A percentile compares a stretch with the other conserved stretches of the same genome.
Evolutionary conservation across 2,797 vertebrate species (phyloP).

Genomic region (Scolopax bukidnonensis): DNA sequence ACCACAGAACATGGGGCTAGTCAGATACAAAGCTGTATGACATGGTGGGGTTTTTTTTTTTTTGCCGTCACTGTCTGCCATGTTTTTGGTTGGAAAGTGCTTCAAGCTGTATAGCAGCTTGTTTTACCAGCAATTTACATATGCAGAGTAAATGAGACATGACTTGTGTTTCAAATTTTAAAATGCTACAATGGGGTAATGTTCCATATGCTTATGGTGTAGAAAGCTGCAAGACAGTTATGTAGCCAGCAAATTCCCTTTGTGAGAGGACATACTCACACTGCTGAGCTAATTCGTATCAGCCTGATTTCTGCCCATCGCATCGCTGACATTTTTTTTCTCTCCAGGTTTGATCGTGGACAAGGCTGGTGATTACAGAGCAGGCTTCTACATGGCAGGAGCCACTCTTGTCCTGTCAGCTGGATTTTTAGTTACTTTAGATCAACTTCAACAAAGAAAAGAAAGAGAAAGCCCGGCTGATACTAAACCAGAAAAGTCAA

Average conservation of each 20-base stretch:
- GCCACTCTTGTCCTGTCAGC: conserved; percentile 28
- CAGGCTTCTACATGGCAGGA: conserved; percentile 58
- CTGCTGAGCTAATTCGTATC: not conserved
- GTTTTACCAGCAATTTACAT: not conserved
- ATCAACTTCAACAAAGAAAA: conserved; percentile 31
- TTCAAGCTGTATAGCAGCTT: not conserved
- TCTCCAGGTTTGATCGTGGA: conserved; percentile 46
- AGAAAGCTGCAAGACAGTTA: not conserved
- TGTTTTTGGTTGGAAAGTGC: not conserved
- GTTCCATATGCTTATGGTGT: not conserved
- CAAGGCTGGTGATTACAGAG: conserved; percentile 38
- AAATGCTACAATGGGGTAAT: not conserved
- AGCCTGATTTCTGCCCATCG: not conserved
- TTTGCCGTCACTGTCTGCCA: not conserved
- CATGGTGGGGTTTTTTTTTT: not conserved
- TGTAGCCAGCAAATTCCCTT: not conserved
- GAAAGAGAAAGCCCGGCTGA: not conserved
- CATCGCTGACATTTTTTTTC: not conserved
- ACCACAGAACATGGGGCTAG: not conserved
- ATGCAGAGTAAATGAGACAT: not conserved
- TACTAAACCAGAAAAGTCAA: not conserved
- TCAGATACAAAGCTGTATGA: not conserved
- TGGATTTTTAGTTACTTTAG: conserved; percentile 50
- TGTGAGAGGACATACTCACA: not conserved
- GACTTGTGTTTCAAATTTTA: not conserved